Evolutionary conservation across 2,888 invertebrate genomes (phyloP).

Genomic region (Dolichomitus sp.): DNA sequence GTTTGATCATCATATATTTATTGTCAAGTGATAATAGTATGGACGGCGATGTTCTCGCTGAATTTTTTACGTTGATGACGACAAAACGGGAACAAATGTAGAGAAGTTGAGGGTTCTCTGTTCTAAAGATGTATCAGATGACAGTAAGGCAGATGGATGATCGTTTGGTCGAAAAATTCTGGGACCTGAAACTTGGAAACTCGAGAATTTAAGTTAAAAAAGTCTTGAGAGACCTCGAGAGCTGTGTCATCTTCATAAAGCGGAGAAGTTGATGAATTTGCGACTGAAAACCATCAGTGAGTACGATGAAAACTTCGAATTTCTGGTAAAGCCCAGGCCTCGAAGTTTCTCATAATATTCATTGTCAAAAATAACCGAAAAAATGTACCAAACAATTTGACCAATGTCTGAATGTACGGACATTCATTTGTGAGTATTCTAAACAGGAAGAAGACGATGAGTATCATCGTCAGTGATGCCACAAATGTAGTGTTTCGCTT

Average conservation of each 20-base stretch:
- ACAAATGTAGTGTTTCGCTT: conserved; percentile 68
- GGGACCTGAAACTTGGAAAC: background rate
- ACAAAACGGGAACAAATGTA: background rate
- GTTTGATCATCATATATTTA: no score
- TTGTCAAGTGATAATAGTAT: no score
- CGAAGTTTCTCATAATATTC: no score
- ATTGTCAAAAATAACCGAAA: conserved; percentile 39
- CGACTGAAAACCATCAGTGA: conserved; percentile 58
- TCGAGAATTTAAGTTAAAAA: background rate
- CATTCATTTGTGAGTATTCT: background rate
- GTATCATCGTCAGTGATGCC: conserved; percentile 10
- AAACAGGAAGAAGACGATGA: background rate
- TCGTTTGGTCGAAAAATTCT: conserved; percentile 11
- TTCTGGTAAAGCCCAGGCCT: no score
- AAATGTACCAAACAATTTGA: background rate
- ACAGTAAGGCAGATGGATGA: conserved; percentile 12
- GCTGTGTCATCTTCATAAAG: conserved; percentile 68
- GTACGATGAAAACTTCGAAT: conserved; percentile 22
- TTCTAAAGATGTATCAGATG: conserved; percentile 45
- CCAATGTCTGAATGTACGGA: conserved; percentile 3
- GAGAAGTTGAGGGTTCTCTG: conserved; percentile 41
- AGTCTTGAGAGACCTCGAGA: conserved; percentile 23
- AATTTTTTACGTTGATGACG: conserved; percentile 4
- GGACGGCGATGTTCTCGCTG: no score
- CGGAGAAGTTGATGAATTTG: conserved; percentile 67